Evolutionary conservation across 2,113 vertebrate genomes (phyloP), one percentile per base, ranked within the genome.

Genomic region (Suricata suricatta): DNA sequence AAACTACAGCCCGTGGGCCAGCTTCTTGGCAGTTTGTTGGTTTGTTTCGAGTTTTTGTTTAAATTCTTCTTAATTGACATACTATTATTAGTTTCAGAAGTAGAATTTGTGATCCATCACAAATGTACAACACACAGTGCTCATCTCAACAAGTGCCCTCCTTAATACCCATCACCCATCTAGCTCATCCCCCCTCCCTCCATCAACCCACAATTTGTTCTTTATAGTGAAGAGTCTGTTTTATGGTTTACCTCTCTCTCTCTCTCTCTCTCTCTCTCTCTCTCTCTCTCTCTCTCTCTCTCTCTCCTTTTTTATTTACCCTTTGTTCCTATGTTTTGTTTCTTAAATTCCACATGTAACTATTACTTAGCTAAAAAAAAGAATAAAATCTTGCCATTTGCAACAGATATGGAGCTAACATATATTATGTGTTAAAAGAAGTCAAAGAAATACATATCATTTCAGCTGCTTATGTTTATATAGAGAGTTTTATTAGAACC

Each of bases 401-500:
- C 14, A 76, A 47, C 25, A 76, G 44, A 7, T 13, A 44, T 76
- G 14, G 38, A 44, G 27, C 41, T 76, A 25, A 1, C 29, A 38
- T 44, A 25, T 76, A 29, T 76, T 76, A 29, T 44, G 25, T 29
- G 72, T 38, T 74, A 76, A 44, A 76, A 16, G 47, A 29, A 76
- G 72, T 31, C 41, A 76, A 14, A 47, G 41, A 76, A 76, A 76
- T 47, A 47, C 74, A 47, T 76, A 9, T 27, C 12, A 47, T 31
- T 76, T 47, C 41, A 76, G 74, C 41, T 76, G 14, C 44, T 44
- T 93, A 7, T 74, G 92, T 95, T 83, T 87, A n/a, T 87, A 72
- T 71, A 72, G 89, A 81, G 89, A 76, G 17, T 41, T 88, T 96
- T 76, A 52, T 90, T 81, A 29, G 52, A 93, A 91, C 21, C 25